These are phyloP conservation scores for Rhynchophorus ferrugineus DNA, from an alignment of 1,140 invertebrate species.

Conservation along the genomic window DNA sequence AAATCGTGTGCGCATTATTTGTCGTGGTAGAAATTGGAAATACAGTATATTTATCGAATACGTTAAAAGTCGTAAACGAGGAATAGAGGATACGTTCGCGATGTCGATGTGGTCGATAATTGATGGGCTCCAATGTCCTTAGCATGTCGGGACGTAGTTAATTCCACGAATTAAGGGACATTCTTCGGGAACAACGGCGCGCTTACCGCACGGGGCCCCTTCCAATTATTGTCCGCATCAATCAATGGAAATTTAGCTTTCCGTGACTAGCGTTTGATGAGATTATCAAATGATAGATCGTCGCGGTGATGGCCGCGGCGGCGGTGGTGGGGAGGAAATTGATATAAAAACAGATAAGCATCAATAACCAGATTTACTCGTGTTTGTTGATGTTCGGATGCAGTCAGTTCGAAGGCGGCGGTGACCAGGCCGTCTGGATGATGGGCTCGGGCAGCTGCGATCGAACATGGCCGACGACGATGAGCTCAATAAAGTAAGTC, in stretches of 20 bases:
- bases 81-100: background rate
- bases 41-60: too few relatives aligned
- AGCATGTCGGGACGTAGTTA: background rate
- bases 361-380: background rate
- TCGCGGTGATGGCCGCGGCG: too few relatives aligned
- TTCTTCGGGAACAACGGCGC: background rate
- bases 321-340: background rate
- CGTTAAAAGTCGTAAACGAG: background rate
- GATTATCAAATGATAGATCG: background rate
- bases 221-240: background rate
- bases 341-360: background rate
- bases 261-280: background rate
- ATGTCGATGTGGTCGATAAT: too few relatives aligned
- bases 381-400: background rate
- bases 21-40: too few relatives aligned
- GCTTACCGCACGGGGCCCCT: background rate
- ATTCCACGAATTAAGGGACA: background rate
- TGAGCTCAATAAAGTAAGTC: constrained; percentile 28
- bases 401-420: background rate
- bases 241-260: background rate
- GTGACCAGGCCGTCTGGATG: too few relatives aligned
- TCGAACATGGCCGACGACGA: constrained; percentile 28
- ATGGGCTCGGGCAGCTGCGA: background rate
- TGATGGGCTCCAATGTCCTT: too few relatives aligned
- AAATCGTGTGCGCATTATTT: too few relatives aligned